Percentiles rank a stretch among this genome's conserved stretches.
Conservation (phyloP, 2,797 vertebrate species). For the Halcyon badia region DNA sequence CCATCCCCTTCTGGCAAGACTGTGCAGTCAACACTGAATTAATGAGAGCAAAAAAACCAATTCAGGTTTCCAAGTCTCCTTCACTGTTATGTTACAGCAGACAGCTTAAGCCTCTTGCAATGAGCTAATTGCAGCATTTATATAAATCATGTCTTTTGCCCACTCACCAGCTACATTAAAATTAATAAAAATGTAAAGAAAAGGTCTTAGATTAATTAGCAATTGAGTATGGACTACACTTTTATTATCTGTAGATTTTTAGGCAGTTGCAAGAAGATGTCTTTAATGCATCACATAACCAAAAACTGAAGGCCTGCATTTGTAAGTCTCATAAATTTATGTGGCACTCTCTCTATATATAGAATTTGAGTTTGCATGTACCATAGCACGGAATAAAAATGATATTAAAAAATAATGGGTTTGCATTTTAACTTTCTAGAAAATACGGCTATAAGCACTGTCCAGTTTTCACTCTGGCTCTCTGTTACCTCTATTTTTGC, state of each 20-base stretch:
- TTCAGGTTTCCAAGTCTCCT: neutral
- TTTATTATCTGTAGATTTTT: constrained; percentile 34
- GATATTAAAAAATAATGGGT: neutral
- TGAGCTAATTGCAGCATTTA: neutral
- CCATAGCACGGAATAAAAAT: neutral
- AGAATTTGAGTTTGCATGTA: neutral
- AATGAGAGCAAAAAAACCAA: neutral
- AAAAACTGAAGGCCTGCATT: neutral
- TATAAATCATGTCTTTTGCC: constrained; percentile 13
- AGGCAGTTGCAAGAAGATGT: neutral
- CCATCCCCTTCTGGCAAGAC: accelerated
- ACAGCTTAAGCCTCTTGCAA: neutral
- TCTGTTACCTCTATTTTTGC: neutral
- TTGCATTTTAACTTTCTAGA: neutral
- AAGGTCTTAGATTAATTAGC: constrained; percentile 1
- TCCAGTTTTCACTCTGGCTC: neutral
- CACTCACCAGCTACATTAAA: constrained; percentile 25
- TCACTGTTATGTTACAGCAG: neutral
- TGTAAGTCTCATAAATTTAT: neutral
- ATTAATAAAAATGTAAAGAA: constrained; percentile 46
- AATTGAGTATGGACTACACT: neutral
- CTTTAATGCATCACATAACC: neutral
- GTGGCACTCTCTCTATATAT: neutral
- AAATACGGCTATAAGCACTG: neutral
- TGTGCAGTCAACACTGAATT: neutral